Conservation (phyloP, 2,113 vertebrate genomes). For the Caranx ignobilis region DNA sequence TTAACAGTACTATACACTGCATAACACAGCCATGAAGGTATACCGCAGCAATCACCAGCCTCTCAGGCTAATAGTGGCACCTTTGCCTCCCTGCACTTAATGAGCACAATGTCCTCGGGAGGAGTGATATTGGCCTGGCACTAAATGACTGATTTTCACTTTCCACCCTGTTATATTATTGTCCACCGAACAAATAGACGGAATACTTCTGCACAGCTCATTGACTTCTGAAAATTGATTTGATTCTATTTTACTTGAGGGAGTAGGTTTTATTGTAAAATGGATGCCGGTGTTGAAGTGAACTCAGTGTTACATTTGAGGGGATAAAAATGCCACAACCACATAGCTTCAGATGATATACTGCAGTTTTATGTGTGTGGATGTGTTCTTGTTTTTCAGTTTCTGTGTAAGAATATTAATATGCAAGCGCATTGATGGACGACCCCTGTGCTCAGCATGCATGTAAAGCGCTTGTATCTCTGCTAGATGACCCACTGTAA, state of each 20-base stretch:
- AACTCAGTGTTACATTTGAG: constrained; percentile 50
- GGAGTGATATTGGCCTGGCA: constrained; percentile 36
- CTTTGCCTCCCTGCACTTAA: constrained; percentile 53
- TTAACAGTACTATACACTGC: constrained; percentile 29
- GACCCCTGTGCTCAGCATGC: constrained; percentile 1
- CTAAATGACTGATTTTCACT: constrained; percentile 63
- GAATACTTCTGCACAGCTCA: constrained; percentile 64
- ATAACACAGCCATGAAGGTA: constrained; percentile 34
- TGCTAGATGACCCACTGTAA: constrained; percentile 8
- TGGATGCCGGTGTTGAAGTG: constrained; percentile 39
- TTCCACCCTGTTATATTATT: constrained; percentile 54
- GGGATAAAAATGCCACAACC: constrained; percentile 34
- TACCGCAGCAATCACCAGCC: constrained; percentile 69
- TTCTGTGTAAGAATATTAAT: constrained; percentile 3
- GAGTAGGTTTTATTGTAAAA: constrained; percentile 54
- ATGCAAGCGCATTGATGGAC: not conserved
- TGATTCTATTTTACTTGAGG: constrained; percentile 73
- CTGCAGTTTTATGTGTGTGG: constrained; percentile 3
- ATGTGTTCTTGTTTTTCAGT: not conserved
- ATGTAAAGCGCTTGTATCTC: not conserved
- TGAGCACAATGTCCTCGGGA: constrained; percentile 62
- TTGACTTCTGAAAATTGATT: constrained; percentile 73
- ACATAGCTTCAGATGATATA: constrained; percentile 11
- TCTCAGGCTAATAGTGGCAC: constrained; percentile 68
- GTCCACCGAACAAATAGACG: constrained; percentile 59